Conservation (phyloP, 2,113 vertebrate genomes). For the Rhinolophus sinicus region DNA sequence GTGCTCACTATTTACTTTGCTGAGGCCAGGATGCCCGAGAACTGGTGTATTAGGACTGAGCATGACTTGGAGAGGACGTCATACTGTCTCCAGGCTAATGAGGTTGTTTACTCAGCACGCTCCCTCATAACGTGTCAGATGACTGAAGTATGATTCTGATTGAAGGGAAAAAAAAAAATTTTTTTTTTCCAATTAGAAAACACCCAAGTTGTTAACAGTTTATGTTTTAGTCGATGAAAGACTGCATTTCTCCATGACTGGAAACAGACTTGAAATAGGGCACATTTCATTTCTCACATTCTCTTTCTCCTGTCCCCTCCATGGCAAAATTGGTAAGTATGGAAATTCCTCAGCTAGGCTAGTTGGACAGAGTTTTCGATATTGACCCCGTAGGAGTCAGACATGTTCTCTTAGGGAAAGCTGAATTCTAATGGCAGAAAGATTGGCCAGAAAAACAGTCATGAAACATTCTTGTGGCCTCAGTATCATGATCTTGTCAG, state of each 20-base stretch:
- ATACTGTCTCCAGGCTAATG: background rate
- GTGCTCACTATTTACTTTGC: background rate
- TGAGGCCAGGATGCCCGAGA: background rate
- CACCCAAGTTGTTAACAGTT: conserved; percentile 30
- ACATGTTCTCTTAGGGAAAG: conserved; percentile 35
- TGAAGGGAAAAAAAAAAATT: conserved; percentile 3
- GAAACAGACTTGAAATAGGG: conserved; percentile 35
- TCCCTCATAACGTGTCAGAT: conserved; percentile 22
- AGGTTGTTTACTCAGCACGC: background rate
- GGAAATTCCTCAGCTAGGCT: conserved; percentile 9
- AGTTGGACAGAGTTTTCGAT: conserved; percentile 35
- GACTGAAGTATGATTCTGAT: background rate
- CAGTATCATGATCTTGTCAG: conserved; percentile 81
- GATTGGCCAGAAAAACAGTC: conserved; percentile 64
- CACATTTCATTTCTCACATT: background rate
- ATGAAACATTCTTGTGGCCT: conserved; percentile 71
- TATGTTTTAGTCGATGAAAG: conserved; percentile 24
- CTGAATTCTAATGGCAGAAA: conserved; percentile 59
- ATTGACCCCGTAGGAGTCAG: conserved; percentile 2
- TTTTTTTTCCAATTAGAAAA: conserved; percentile 36
- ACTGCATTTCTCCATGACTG: background rate
- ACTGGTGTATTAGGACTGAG: background rate
- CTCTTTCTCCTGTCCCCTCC: background rate
- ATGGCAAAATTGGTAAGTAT: background rate
- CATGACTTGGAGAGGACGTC: background rate